phyloP scores from a whole-genome alignment of 2,888 invertebrate genomes.

The Acanthoscelides obtectus region DNA sequence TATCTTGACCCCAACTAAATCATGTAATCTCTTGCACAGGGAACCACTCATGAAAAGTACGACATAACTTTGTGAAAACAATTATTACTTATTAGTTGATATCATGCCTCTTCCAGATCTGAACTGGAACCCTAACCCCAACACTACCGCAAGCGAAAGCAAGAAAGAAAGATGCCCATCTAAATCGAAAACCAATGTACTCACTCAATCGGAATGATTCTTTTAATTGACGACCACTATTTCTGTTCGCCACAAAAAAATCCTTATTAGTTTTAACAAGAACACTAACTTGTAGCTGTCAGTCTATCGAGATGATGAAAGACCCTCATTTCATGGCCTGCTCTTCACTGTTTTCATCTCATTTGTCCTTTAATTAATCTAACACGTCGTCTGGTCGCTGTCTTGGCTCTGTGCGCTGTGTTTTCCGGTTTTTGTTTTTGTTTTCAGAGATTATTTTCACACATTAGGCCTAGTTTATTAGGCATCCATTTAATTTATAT shows the following conservation, averaged over 20 bases:
- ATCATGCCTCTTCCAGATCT: no score
- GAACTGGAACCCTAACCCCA: background rate
- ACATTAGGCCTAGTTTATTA: constrained; percentile 12
- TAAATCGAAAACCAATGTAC: background rate
- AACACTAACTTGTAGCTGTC: constrained; percentile 37
- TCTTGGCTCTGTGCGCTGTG: background rate
- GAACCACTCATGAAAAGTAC: no score
- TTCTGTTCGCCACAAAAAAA: constrained; percentile 14
- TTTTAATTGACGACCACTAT: constrained; percentile 13
- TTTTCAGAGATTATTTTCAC: constrained; percentile 11
- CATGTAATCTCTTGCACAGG: no score
- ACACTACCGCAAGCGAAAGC: background rate
- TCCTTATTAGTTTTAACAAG: constrained; percentile 36
- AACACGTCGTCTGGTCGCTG: constrained; percentile 19
- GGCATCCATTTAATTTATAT: constrained; percentile 9
- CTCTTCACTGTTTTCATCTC: constrained; percentile 40
- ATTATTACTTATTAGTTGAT: no score
- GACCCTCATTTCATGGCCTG: constrained; percentile 39
- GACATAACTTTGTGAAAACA: no score
- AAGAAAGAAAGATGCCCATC: background rate
- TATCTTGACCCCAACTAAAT: no score
- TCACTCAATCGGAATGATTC: constrained; percentile 7
- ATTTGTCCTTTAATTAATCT: constrained; percentile 42
- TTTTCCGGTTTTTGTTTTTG: constrained; percentile 13
- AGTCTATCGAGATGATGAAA: constrained; percentile 35